Base-by-base conservation (phyloP, 2,888 invertebrate species). In the Perizoma flavofasciatum region DNA sequence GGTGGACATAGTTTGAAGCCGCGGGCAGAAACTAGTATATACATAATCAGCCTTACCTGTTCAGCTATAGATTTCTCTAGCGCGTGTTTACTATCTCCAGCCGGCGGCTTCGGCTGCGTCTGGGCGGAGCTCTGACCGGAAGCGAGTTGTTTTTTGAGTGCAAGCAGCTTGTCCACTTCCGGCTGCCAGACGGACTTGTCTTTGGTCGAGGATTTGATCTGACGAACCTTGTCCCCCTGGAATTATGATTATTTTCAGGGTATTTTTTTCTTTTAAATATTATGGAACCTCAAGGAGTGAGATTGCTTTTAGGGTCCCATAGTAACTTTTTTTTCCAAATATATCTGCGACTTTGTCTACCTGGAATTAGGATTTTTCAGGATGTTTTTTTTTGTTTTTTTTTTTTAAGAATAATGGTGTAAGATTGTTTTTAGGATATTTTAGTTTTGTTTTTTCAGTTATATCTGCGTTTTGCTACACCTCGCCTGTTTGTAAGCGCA, bases 111-210 rank as follows among this genome's bases (percentile, higher is more conserved):
- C 45, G 63, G 32, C n/a, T 64, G 59, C 47, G 47, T 43, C 33
- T 55, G 63, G 48, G 68, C 59, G 4, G 39, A 1, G 22, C 22
- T 39, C 39, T 77, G 78, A 6, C 78, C 80, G 0, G 73, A 67
- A 0, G 92, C 82, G 9, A 97, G 86, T 77, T 95, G 93, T 67
- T 94, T 94, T 85, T 98, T 98, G n/a, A 98, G 84, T 4, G 94
- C 93, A 11, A 97, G 78, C 49, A 98, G 88, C 66, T 93, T 94
- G 22, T 93, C 93, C 0, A 98, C 96, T 82, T 97, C 96, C 0
- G 95, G 95, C 75, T 96, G 95, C 94, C 96, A 95, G 0, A 94
- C 94, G 0, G 93, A 74, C 82, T 97, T 98, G 66, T 95, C 95
- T 57, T 94, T 95, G 45, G 96, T 96, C 5, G 94, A 93, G 0